Evolutionary conservation across 2,888 invertebrate genomes (phyloP).

Genomic region (Tipula unca): DNA sequence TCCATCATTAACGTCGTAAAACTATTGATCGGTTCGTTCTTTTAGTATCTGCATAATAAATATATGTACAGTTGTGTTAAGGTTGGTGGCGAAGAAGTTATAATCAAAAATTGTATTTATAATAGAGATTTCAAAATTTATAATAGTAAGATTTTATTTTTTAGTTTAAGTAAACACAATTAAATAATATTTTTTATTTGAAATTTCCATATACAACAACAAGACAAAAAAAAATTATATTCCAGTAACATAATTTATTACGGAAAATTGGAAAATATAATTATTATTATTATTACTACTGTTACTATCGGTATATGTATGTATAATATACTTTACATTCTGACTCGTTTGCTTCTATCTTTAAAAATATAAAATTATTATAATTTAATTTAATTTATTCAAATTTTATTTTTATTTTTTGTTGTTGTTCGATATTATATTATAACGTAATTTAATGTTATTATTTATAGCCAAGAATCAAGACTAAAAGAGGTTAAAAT

Average conservation of each 20-base stretch:
- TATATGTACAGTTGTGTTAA: no score
- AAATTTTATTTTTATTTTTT: neutral
- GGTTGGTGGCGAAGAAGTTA: neutral
- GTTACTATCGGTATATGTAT: neutral
- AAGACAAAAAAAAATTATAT: neutral
- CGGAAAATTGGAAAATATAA: neutral
- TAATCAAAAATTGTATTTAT: no score
- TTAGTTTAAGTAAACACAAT: neutral
- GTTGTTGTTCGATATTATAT: neutral
- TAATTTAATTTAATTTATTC: conserved; percentile 14
- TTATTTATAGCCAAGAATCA: neutral
- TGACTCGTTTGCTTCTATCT: neutral
- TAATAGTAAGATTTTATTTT: neutral
- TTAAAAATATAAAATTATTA: neutral
- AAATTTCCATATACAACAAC: neutral
- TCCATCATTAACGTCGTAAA: no score
- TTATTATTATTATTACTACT: neutral
- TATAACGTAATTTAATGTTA: neutral
- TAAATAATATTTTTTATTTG: neutral
- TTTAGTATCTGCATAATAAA: no score
- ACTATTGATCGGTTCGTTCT: no score
- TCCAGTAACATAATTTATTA: neutral
- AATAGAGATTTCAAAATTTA: neutral
- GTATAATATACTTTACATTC: neutral
- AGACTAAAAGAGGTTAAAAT: neutral